Percentiles rank a stretch among this genome's conserved stretches.
Evolutionary conservation across 2,113 vertebrate genomes (phyloP).

Genomic region (Pteropus alecto): DNA sequence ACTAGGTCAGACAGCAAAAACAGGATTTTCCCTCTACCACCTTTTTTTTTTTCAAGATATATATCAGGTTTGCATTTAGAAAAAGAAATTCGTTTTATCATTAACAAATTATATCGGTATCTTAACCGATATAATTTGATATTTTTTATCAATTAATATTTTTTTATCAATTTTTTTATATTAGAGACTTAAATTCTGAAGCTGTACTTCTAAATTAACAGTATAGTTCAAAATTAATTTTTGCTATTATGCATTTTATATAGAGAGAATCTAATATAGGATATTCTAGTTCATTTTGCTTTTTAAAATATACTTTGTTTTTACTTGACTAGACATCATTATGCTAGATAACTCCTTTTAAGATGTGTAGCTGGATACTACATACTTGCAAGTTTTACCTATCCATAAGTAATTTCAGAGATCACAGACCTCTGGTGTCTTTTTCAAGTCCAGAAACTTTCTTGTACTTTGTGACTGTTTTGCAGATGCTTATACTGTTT

Average conservation of each 20-base stretch:
- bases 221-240: background rate
- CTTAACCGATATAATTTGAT: background rate
- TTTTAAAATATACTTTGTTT: background rate
- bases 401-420: background rate
- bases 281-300: background rate
- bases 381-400: background rate
- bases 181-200: background rate
- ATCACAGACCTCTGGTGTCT: background rate
- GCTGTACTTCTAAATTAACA: background rate
- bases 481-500: background rate
- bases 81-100: background rate
- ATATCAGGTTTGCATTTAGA: background rate
- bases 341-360: background rate
- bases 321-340: background rate
- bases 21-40: background rate
- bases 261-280: background rate
- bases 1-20: background rate
- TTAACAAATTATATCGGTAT: background rate
- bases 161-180: background rate
- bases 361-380: background rate
- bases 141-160: background rate
- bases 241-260: background rate
- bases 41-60: background rate
- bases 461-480: background rate
- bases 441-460: background rate